These are phyloP conservation scores for Spisula solida DNA, from an alignment of 2,888 invertebrate genomes.

Conservation along the genomic window DNA sequence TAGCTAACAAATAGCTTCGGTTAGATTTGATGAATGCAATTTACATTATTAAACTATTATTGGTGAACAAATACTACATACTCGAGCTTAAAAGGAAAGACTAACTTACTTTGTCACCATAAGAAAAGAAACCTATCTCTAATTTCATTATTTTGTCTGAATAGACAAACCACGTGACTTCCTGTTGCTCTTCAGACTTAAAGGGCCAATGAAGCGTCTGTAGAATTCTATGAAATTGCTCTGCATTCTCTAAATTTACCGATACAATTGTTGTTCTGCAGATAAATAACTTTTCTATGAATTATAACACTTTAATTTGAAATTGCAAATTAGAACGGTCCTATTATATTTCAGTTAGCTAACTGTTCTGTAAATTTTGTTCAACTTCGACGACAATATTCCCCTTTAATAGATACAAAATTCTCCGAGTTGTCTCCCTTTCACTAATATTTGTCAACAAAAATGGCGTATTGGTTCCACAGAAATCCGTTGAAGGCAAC, in stretches of 20 bases:
- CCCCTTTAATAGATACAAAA: neutral
- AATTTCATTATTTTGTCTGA: neutral
- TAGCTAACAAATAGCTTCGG: neutral
- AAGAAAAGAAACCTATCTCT: neutral
- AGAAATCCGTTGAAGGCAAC: constrained; percentile 90
- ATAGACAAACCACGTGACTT: constrained; percentile 39
- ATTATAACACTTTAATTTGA: too few relatives aligned
- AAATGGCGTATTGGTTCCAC: constrained; percentile 91
- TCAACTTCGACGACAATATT: neutral
- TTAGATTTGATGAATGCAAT: neutral
- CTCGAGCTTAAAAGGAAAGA: neutral
- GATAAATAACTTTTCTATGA: too few relatives aligned
- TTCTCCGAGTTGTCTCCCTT: constrained; percentile 48
- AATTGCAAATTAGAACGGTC: too few relatives aligned
- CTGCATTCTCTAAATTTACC: too few relatives aligned
- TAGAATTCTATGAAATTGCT: too few relatives aligned
- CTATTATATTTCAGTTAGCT: too few relatives aligned
- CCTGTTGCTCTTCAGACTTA: constrained; percentile 23
- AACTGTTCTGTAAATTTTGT: too few relatives aligned
- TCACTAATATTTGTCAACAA: constrained; percentile 44
- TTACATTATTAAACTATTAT: neutral
- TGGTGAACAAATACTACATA: neutral
- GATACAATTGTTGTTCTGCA: too few relatives aligned
- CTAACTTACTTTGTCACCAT: neutral
- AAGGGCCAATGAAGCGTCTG: neutral